A percentile compares a stretch with the other conserved stretches of the same genome.
Conservation (phyloP, 2,113 vertebrate species). For the Gambusia affinis region DNA sequence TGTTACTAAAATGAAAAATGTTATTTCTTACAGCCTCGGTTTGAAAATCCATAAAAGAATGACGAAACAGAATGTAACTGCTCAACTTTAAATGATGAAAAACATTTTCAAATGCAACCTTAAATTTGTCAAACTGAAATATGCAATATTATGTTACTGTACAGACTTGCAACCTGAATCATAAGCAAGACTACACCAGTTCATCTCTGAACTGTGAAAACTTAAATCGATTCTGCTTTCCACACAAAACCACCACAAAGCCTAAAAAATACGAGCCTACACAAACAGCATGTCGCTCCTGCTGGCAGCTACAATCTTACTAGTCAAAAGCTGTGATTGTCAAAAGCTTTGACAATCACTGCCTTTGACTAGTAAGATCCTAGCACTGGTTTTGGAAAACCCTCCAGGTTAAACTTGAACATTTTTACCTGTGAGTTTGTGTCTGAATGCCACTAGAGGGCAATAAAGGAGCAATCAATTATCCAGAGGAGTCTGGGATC, state of each 20-base stretch:
- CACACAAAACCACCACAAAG: background rate
- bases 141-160: constrained; percentile 14
- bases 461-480: constrained; percentile 16
- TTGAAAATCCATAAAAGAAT: constrained; percentile 53
- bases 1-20: constrained; percentile 44
- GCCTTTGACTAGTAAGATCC: too few relatives aligned
- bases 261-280: background rate
- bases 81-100: constrained; percentile 17
- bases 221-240: background rate
- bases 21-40: constrained; percentile 44
- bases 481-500: background rate
- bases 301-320: constrained; percentile 6
- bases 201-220: background rate
- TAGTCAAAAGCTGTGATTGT: constrained; percentile 20
- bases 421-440: background rate
- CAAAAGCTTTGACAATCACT: too few relatives aligned
- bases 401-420: background rate
- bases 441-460: constrained; percentile 43
- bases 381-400: background rate
- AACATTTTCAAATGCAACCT: constrained; percentile 18
- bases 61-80: constrained; percentile 67
- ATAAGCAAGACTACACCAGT: background rate
- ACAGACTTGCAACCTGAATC: constrained; percentile 11
- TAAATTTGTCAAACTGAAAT: constrained; percentile 10
- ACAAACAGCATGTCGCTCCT: constrained; percentile 20